phyloP scores from a whole-genome alignment of 1,140 invertebrate species.

The Luehdorfia chinensis region DNA sequence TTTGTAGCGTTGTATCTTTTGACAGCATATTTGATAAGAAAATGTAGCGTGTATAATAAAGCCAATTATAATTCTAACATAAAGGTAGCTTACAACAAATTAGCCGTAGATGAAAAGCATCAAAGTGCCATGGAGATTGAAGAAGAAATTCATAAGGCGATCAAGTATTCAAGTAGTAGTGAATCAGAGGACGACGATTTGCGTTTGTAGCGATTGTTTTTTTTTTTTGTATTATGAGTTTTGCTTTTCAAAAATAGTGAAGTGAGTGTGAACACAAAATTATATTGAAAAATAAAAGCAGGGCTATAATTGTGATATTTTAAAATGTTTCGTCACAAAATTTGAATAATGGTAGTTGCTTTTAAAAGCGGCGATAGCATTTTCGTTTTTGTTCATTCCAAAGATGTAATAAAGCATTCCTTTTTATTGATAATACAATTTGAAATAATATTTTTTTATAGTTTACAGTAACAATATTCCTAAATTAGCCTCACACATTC shows the following conservation, averaged over 20 bases:
- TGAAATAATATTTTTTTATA: too few species aligned
- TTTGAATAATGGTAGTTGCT: too few species aligned
- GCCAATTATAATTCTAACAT: constrained; percentile 50
- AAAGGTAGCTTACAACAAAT: constrained; percentile 58
- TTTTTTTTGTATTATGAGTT: too few species aligned
- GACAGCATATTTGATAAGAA: not conserved
- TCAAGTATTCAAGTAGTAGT: constrained; percentile 55
- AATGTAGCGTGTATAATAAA: not conserved
- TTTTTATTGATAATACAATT: constrained; percentile 6
- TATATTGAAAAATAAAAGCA: constrained; percentile 8
- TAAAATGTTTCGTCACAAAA: constrained; percentile 5
- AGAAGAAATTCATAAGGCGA: constrained; percentile 63
- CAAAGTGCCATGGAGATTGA: constrained; percentile 64
- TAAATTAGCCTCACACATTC: not conserved
- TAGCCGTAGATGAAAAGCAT: constrained; percentile 59
- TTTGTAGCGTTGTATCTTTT: constrained; percentile 37
- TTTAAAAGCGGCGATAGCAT: not conserved
- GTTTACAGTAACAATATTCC: not conserved
- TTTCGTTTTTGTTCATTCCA: constrained; percentile 4
- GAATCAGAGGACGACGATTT: constrained; percentile 66
- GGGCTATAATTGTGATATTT: constrained; percentile 9
- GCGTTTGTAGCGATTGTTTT: constrained; percentile 49
- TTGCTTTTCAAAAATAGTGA: constrained; percentile 1
- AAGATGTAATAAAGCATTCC: constrained; percentile 17
- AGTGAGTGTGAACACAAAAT: not conserved